Conservation (phyloP, 2,113 vertebrate genomes). For the Ondatra zibethicus region DNA sequence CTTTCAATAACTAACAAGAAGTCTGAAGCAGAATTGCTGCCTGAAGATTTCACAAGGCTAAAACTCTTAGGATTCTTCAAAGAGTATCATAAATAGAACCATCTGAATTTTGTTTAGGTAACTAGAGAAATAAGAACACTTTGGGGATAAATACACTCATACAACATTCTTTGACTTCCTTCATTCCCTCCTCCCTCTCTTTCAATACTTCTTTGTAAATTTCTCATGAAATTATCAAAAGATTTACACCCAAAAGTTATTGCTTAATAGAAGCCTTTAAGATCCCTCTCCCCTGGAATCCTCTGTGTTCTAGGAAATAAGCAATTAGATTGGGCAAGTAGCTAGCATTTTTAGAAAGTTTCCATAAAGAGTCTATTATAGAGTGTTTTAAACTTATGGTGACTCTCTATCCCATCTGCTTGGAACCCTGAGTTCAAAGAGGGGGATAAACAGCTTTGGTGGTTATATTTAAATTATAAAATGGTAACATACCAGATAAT, state of each 20-base stretch:
- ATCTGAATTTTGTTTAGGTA: constrained; percentile 55
- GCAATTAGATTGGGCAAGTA: not conserved
- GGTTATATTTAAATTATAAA: constrained; percentile 19
- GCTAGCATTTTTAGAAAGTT: constrained; percentile 20
- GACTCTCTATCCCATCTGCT: not conserved
- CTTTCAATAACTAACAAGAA: not conserved
- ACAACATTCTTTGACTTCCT: not conserved
- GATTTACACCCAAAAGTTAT: not conserved
- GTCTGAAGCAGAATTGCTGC: constrained; percentile 1
- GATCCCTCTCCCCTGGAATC: not conserved
- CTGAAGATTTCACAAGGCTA: not conserved
- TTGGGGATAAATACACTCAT: constrained; percentile 23
- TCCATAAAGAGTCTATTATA: not conserved
- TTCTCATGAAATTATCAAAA: constrained; percentile 15
- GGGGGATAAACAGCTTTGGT: not conserved
- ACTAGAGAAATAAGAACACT: constrained; percentile 5
- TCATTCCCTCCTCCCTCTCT: not conserved
- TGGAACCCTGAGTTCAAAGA: not conserved
- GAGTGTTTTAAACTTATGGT: not conserved
- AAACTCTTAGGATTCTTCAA: constrained; percentile 39
- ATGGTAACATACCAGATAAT: not conserved
- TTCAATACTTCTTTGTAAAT: constrained; percentile 47
- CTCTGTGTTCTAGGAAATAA: not conserved
- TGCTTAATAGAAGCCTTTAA: constrained; percentile 34
- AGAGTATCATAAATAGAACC: not conserved